Conservation (phyloP, 2,113 vertebrate species). For the Catharus bicknelli region DNA sequence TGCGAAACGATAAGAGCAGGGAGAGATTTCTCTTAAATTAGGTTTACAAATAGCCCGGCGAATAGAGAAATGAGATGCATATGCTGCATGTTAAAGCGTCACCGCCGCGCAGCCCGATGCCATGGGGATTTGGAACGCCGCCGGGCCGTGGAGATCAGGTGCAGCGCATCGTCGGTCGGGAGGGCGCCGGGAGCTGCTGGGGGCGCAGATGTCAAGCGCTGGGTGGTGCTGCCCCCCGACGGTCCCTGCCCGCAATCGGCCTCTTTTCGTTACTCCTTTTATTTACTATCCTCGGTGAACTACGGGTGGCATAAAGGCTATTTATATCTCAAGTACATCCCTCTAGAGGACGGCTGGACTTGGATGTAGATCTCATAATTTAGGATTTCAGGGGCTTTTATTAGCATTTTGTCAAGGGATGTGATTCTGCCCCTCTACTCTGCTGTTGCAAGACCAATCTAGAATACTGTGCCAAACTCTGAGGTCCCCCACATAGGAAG, state of each 20-base stretch:
- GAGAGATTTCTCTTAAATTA: slow-evolving; percentile 40
- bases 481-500: not conserved
- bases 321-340: not conserved
- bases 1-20: not conserved
- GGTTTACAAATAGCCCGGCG: slow-evolving; percentile 58
- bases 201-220: too few species aligned
- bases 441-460: not conserved
- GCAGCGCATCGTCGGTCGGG: not conserved
- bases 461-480: too few species aligned
- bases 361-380: not conserved
- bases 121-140: not conserved
- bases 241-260: too few species aligned
- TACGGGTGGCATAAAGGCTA: not conserved
- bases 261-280: not conserved
- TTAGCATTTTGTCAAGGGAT: not conserved
- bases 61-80: slow-evolving; percentile 42
- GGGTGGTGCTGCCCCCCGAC: too few species aligned
- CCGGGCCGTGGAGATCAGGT: not conserved
- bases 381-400: not conserved
- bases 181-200: too few species aligned
- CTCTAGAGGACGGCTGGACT: not conserved
- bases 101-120: not conserved
- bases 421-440: not conserved
- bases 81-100: slow-evolving; percentile 22
- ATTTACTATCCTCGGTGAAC: not conserved